Conservation (phyloP, 2,113 vertebrate genomes). For the Numenius arquata region DNA sequence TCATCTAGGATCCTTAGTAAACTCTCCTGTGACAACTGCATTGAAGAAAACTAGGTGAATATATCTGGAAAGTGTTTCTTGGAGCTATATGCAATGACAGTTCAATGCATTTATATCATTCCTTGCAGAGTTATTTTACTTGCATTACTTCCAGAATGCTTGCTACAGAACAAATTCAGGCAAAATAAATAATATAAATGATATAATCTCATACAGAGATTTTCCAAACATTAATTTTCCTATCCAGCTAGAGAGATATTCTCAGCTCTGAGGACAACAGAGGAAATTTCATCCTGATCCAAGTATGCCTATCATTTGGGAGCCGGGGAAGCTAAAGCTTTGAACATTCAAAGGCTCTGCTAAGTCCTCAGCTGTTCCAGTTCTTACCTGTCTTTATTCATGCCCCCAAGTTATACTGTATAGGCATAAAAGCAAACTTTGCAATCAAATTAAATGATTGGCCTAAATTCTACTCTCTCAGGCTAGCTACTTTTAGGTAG, state of each 20-base stretch:
- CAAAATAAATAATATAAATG: constrained; percentile 9
- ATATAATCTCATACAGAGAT: background rate
- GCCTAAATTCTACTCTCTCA: background rate
- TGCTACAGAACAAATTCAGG: background rate
- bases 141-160: constrained; percentile 18
- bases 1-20: background rate
- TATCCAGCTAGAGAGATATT: background rate
- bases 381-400: background rate
- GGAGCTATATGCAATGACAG: background rate
- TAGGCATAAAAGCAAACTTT: background rate
- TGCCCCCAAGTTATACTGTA: background rate
- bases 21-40: background rate
- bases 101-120: constrained; percentile 4
- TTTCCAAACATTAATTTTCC: background rate
- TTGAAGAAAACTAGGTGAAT: background rate
- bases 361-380: background rate
- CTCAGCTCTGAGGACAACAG: background rate
- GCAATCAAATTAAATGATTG: background rate
- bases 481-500: background rate
- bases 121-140: constrained; percentile 7
- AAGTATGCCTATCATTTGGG: background rate
- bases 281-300: background rate
- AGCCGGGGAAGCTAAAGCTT: background rate
- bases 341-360: background rate
- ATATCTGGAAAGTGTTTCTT: background rate